Evolutionary conservation across 2,888 invertebrate genomes (phyloP).

Genomic region (Sarcophaga variegata): DNA sequence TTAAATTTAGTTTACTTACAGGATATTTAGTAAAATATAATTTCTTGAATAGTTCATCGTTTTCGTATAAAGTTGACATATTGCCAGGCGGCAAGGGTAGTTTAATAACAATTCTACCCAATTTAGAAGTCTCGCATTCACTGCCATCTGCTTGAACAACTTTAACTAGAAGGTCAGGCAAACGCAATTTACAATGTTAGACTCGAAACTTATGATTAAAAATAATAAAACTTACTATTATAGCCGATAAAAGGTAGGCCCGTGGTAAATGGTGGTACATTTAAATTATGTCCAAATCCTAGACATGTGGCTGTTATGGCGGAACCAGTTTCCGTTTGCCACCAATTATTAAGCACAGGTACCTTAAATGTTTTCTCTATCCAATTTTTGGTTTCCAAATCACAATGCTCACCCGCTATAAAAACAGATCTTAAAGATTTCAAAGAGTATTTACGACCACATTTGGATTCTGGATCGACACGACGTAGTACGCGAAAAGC

Average conservation of each 20-base stretch:
- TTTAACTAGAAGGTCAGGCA: slow-evolving; percentile 83
- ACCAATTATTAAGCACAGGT: slow-evolving; percentile 95
- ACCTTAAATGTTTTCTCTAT: slow-evolving; percentile 87
- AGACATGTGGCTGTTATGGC: slow-evolving; percentile 93
- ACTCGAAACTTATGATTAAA: background rate
- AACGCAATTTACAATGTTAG: slow-evolving; percentile 1
- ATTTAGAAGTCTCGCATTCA: slow-evolving; percentile 87
- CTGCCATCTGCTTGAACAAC: slow-evolving; percentile 87
- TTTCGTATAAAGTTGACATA: slow-evolving; percentile 91
- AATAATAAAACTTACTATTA: slow-evolving; percentile 84
- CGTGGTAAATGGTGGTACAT: slow-evolving; percentile 89
- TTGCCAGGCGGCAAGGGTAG: slow-evolving; percentile 95
- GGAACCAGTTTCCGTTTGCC: slow-evolving; percentile 98
- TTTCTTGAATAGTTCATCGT: slow-evolving; percentile 90
- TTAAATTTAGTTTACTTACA: slow-evolving; percentile 83
- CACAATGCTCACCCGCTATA: slow-evolving; percentile 96
- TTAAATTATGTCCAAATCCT: slow-evolving; percentile 87
- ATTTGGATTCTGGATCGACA: slow-evolving; percentile 88
- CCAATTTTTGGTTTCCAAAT: slow-evolving; percentile 93
- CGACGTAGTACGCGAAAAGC: slow-evolving; percentile 91
- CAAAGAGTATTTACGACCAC: slow-evolving; percentile 87
- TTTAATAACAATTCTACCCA: slow-evolving; percentile 92
- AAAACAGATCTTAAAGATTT: slow-evolving; percentile 88
- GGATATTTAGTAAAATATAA: slow-evolving; percentile 92
- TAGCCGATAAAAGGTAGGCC: slow-evolving; percentile 96